Percentiles rank a stretch among this genome's conserved stretches.
Conservation (phyloP, 2,113 vertebrate species). For the Ptychochromis oligacanthus region DNA sequence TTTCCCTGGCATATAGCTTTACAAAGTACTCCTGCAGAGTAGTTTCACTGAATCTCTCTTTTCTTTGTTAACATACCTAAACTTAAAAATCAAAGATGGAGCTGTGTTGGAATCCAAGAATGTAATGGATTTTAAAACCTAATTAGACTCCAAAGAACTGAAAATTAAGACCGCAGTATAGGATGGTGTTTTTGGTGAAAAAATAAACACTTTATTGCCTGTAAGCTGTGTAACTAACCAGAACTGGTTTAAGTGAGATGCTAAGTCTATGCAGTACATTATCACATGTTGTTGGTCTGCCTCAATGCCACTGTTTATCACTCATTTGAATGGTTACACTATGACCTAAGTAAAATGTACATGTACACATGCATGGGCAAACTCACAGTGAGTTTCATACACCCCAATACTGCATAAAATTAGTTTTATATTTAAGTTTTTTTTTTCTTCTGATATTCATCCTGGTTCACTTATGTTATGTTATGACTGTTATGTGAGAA, state of each 20-base stretch:
- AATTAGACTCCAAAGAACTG: not conserved
- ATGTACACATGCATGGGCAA: not conserved
- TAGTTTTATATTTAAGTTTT: not conserved
- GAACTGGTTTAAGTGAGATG: not conserved
- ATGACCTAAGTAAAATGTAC: not conserved
- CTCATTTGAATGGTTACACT: not conserved
- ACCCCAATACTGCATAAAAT: not conserved
- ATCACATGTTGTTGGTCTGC: not conserved
- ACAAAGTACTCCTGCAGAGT: not conserved
- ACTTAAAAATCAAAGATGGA: not conserved
- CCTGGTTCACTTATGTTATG: not conserved
- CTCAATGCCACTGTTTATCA: slow-evolving; percentile 5
- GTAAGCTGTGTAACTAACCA: not conserved
- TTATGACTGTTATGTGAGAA: not conserved
- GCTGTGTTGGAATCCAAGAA: not conserved
- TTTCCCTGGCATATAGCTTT: not conserved
- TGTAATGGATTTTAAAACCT: not conserved
- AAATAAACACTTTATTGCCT: not conserved
- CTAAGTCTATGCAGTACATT: not conserved
- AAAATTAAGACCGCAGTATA: not conserved
- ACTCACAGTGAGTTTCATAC: not conserved
- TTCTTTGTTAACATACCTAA: not conserved
- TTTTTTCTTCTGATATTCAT: not conserved
- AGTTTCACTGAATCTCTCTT: not conserved
- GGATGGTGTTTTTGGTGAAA: not conserved